Evolutionary conservation across 2,113 vertebrate species (phyloP).

Genomic region (Toxotes jaculatrix): DNA sequence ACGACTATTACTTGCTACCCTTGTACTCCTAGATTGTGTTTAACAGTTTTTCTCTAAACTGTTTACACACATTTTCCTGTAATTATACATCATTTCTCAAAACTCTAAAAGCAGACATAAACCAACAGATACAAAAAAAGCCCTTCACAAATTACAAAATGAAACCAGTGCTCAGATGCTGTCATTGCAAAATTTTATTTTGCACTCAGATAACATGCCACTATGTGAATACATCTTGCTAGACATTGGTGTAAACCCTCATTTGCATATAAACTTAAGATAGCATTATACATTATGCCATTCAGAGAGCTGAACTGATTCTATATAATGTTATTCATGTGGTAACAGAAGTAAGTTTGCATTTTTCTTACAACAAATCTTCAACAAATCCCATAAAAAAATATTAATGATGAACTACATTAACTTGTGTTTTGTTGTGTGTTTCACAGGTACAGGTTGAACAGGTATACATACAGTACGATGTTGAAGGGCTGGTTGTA

Average conservation of each 20-base stretch:
- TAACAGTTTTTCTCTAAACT: neutral
- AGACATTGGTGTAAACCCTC: neutral
- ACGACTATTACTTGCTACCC: slow-evolving; percentile 9
- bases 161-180: neutral
- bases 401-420: no score
- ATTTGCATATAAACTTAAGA: no score
- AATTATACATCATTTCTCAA: slow-evolving; percentile 23
- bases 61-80: slow-evolving; percentile 4
- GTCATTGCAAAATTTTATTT: neutral
- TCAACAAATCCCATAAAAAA: neutral
- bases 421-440: no score
- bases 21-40: neutral
- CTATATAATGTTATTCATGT: neutral
- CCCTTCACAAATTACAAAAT: neutral
- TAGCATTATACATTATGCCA: neutral
- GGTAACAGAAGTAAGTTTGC: neutral
- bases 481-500: neutral
- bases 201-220: neutral
- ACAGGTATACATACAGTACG: neutral
- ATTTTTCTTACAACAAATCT: no score
- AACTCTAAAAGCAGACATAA: slow-evolving; percentile 1
- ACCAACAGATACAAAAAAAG: neutral
- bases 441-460: neutral
- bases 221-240: neutral
- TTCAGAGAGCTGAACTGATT: neutral